phyloP scores from a whole-genome alignment of 2,797 vertebrate genomes.

The Lutra lutra region DNA sequence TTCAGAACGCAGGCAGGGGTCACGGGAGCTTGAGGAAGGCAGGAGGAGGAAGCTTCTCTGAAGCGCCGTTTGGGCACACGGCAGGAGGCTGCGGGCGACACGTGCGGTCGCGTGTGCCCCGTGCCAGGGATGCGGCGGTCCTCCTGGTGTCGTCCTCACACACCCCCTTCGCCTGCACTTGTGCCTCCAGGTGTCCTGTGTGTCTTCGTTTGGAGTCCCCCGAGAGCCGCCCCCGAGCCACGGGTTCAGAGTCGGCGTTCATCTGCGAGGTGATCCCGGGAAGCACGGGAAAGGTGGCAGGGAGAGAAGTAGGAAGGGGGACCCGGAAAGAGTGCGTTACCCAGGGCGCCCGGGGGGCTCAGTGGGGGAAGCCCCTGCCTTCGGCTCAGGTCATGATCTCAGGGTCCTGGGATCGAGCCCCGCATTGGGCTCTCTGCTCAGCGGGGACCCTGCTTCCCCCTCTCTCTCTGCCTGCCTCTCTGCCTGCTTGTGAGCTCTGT shows the following conservation, averaged over 20 bases:
- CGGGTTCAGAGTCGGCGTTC: background rate
- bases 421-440: accelerated
- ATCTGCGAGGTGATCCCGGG: background rate
- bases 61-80: no score
- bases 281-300: background rate
- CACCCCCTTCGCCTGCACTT: background rate
- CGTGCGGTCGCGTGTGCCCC: background rate
- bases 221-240: background rate
- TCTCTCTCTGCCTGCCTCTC: no score
- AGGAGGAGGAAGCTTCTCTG: background rate
- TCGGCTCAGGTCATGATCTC: no score
- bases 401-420: no score
- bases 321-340: background rate
- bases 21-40: background rate
- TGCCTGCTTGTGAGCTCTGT: no score
- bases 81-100: accelerated
- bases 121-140: accelerated
- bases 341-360: no score
- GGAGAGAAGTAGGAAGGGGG: background rate
- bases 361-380: no score
- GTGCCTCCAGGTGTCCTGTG: background rate
- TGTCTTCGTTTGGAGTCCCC: background rate
- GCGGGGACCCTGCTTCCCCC: no score
- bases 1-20: background rate
- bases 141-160: background rate